Evolutionary conservation across 1,140 invertebrate genomes (phyloP), one percentile per base, ranked within the genome.

Genomic region (Drusus annulatus): DNA sequence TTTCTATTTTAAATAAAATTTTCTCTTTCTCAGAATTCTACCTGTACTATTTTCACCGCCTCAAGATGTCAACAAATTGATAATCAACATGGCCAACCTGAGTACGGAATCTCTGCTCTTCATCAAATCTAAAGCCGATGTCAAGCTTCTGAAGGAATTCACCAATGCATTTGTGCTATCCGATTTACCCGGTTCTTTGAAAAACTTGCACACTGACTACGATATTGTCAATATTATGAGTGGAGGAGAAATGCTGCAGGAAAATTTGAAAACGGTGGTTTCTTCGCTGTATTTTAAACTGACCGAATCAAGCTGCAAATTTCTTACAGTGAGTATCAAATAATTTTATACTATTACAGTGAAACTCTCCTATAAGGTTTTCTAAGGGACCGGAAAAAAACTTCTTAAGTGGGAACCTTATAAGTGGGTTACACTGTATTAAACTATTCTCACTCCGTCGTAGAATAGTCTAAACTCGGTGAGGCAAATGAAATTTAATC

Each of bases 221-320:
- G 81, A 90, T 90, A 19, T 58, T 65, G 52, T 25, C 63, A 78
- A 56, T 23, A 76, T 51, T 23, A 62, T 8, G 50, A 73, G 36
- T 23, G 16, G 15, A 8, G 80, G 84, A 0, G 31, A 68, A 8
- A 56, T 86, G 56, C 75, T 84, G 0, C 75, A 84, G 10, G 15
- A n/a, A 3, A 83, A 83, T 56, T 82, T 89, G 80, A 87, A 83
- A 51, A 81, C 81, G 6, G 79, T 87, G 0, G 76, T 90, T 0
- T 86, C 84, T 2, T 86, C 87, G 58, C 63, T 90, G 13, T 83
- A 86, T 76, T 83, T 80, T 17, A 86, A 83, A n/a, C 21, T 89
- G 19, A 86, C 92, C 84, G 88, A 89, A 21, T 91, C 92, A 7
- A 89, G 90, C 75, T 92, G 91, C 75, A 94, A 93, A 87, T 90